These are phyloP conservation scores for Chydorus sphaericus DNA, from an alignment of 2,888 invertebrate species.

Conservation along the genomic window DNA sequence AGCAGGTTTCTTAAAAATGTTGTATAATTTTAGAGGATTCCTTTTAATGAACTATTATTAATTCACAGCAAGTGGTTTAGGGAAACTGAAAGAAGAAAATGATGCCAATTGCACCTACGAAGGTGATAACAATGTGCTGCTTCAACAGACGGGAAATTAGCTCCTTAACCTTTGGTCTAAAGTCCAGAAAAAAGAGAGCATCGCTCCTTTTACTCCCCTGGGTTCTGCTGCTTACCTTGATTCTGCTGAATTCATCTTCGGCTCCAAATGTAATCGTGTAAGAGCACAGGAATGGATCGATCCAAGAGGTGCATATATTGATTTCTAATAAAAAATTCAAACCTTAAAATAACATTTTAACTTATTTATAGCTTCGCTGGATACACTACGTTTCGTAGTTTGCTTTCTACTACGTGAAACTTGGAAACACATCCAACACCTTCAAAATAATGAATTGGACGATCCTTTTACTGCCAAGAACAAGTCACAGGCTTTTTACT, in stretches of 20 bases:
- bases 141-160: slow-evolving; percentile 83
- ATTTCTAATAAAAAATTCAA: not conserved
- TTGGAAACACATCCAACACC: slow-evolving; percentile 39
- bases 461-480: slow-evolving; percentile 62
- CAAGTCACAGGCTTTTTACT: slow-evolving; percentile 70
- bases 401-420: slow-evolving; percentile 58
- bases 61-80: slow-evolving; percentile 56
- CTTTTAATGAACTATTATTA: not conserved
- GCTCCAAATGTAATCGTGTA: not conserved
- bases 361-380: slow-evolving; percentile 53
- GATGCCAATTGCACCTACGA: slow-evolving; percentile 86
- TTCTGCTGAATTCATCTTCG: not conserved
- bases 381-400: slow-evolving; percentile 64
- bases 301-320: slow-evolving; percentile 9
- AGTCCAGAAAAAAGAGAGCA: not conserved
- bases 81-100: slow-evolving; percentile 67
- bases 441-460: slow-evolving; percentile 37
- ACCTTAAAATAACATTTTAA: not conserved
- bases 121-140: slow-evolving; percentile 83
- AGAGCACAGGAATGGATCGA: slow-evolving; percentile 5
- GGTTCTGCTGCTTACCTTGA: slow-evolving; percentile 9
- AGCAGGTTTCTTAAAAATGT: too few relatives aligned
- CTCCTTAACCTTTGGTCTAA: slow-evolving; percentile 36
- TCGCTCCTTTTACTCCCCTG: slow-evolving; percentile 9
- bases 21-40: too few relatives aligned